phyloP scores from a whole-genome alignment of 2,888 invertebrate genomes.

The Brachylomia viminalis region DNA sequence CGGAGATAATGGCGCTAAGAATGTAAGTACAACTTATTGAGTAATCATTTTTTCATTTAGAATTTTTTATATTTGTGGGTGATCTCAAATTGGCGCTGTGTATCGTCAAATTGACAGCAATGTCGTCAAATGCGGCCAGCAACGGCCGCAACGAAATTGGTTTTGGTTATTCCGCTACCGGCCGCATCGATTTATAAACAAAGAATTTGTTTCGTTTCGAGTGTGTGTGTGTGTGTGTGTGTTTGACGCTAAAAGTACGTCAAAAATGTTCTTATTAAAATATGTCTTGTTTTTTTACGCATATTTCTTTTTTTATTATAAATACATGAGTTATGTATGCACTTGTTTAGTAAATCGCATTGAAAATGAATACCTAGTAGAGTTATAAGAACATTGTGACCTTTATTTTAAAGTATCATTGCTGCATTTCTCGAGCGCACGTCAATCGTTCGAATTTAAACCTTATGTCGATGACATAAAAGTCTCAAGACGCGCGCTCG shows the following conservation, averaged over 20 bases:
- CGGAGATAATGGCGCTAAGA: constrained; percentile 29
- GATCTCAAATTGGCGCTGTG: background rate
- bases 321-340: constrained; percentile 21
- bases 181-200: background rate
- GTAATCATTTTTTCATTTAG: constrained; percentile 8
- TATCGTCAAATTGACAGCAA: background rate
- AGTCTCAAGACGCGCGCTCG: background rate
- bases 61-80: constrained; percentile 5
- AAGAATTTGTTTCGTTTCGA: background rate
- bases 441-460: background rate
- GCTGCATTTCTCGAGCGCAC: background rate
- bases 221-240: background rate
- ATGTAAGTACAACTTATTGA: constrained; percentile 42
- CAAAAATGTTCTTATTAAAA: background rate
- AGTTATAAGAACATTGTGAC: constrained; percentile 8
- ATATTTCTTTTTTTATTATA: background rate
- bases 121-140: background rate
- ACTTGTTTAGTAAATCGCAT: background rate
- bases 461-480: background rate
- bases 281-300: background rate
- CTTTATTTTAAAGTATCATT: background rate
- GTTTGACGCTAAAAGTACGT: too few species aligned
- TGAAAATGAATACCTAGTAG: constrained; percentile 27
- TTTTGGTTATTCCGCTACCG: background rate
- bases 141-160: background rate